Base-by-base conservation (phyloP, 2,113 vertebrate species). In the Leptobrachium ailaonicum region DNA sequence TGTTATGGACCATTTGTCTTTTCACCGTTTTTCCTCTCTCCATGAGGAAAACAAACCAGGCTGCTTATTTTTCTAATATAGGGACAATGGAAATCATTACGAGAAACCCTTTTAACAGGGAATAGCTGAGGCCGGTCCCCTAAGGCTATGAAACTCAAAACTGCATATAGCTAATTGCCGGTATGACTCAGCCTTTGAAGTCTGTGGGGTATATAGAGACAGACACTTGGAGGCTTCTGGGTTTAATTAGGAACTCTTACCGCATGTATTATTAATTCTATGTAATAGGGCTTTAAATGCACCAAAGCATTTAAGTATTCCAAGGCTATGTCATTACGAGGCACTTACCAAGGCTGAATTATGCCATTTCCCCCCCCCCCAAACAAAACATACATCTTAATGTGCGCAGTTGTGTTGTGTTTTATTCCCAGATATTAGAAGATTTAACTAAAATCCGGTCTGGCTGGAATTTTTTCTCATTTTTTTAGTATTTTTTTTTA, bases 151-250 rank as follows among this genome's bases (percentile, higher is more conserved):
- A 66, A 79, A 73, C 56, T 62, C 40, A 43, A 73, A 12, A 40
- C 70, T 50, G 20, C 13, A 13, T 41, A 13, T 50, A 14, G 71
- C 77, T 79, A 79, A 79, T 79, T 80, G 77, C 66, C 9, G 13
- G 20, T 47, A 73, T 80, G 62, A 80, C 71, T 80, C 77, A 80
- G 77, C 47, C 77, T 80, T 80, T 80, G 77, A 80, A 66, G 77
- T 80, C 71, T 73, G 77, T 58, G 77, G 77, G 77, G 77, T 44
- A 67, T 71, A 56, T 58, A 60, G 44, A 79, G 62, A 70, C 77
- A 79, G 71, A 50, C 77, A 58, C 62, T 73, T 58, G 13, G 12
- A 67, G 70, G 62, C 71, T 80, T 73, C 77, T 80, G 71, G 71
- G 14, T 73, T 73, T 73, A 80, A 73, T 80, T 80, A 80, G 70